These are phyloP conservation scores for Spatula clypeata DNA, from an alignment of 2,797 vertebrate genomes.

Conservation along the genomic window DNA sequence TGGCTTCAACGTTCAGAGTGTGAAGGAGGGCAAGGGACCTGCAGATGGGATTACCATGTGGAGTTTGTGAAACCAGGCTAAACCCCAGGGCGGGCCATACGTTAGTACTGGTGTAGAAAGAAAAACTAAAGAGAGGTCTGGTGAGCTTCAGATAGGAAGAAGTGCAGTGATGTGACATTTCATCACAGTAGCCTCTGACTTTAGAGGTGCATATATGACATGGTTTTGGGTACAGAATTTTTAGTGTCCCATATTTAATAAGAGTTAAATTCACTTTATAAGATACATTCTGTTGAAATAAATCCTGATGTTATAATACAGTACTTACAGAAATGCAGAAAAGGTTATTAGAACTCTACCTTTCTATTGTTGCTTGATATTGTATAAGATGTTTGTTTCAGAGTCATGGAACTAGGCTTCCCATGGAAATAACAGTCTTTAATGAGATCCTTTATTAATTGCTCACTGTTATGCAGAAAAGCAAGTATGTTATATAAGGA, in stretches of 20 bases:
- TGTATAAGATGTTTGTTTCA: neutral
- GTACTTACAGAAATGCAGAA: neutral
- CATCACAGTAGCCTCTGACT: neutral
- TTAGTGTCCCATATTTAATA: neutral
- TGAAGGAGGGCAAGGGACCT: neutral
- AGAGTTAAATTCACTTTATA: neutral
- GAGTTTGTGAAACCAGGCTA: neutral
- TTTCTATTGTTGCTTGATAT: neutral
- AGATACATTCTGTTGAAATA: neutral
- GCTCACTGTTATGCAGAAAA: neutral
- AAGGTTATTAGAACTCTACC: neutral
- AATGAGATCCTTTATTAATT: slow-evolving; percentile 33
- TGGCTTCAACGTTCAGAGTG: neutral
- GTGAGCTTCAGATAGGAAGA: neutral
- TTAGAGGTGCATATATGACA: neutral
- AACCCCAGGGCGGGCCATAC: neutral
- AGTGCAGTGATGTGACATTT: neutral
- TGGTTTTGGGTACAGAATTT: neutral
- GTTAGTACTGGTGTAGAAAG: neutral
- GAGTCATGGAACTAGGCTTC: slow-evolving; percentile 5
- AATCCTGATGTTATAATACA: neutral
- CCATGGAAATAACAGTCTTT: slow-evolving; percentile 4
- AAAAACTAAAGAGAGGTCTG: neutral
- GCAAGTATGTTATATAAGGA: neutral
- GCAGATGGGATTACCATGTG: neutral